Percentiles rank a stretch among this genome's conserved stretches.
Evolutionary conservation across 2,888 invertebrate genomes (phyloP).

Genomic region (Troilus luridus): DNA sequence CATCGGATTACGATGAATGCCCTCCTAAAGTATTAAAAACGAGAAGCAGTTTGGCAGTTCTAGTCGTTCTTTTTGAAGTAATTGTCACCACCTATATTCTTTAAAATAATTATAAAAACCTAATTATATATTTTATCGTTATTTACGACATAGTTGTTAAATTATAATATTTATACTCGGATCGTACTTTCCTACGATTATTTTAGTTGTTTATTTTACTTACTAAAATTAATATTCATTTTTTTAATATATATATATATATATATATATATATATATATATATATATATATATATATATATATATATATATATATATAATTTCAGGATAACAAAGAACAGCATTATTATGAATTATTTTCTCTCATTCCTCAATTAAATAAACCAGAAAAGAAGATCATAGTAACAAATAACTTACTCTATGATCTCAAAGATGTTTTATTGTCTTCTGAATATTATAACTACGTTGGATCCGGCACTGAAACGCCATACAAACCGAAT

Average conservation of each 20-base stretch:
- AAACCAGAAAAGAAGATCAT: not conserved
- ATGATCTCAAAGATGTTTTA: conserved; percentile 28
- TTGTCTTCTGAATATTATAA: conserved; percentile 34
- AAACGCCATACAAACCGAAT: not conserved
- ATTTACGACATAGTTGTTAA: not conserved
- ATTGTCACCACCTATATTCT: not conserved
- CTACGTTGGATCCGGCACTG: conserved; percentile 23
- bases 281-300: too few species aligned
- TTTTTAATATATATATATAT: too few species aligned
- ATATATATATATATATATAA: too few species aligned
- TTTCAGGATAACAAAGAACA: conserved; percentile 40
- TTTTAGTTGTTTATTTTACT: not conserved
- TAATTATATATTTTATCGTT: not conserved
- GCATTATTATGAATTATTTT: conserved; percentile 17
- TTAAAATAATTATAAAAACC: not conserved
- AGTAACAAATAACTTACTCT: not conserved
- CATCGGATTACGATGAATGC: not conserved
- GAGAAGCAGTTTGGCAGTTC: not conserved
- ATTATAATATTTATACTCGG: not conserved
- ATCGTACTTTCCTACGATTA: not conserved
- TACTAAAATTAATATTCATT: too few species aligned
- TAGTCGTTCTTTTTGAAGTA: conserved; percentile 32
- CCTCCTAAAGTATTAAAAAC: not conserved
- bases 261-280: too few species aligned
- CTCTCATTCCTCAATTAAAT: not conserved